Conservation (phyloP, 2,888 invertebrate genomes). For the Caenorhabditis sinica region DNA sequence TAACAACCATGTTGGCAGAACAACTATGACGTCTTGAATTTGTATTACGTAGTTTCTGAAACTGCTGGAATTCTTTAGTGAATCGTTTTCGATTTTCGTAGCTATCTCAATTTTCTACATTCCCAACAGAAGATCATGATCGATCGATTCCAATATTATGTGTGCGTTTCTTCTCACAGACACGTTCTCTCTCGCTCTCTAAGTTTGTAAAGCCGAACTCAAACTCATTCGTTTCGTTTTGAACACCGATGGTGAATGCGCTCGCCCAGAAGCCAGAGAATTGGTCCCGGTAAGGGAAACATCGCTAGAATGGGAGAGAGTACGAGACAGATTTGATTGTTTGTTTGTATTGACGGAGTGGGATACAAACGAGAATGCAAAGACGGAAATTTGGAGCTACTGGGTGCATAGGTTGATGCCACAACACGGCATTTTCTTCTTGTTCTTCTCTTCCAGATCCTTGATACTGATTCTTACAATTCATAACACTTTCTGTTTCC, state of each 20-base stretch:
- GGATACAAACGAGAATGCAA: conserved; percentile 27
- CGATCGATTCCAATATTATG: background rate
- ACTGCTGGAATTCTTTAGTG: no score
- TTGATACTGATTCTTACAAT: no score
- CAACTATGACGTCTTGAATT: background rate
- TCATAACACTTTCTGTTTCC: no score
- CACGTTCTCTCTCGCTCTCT: conserved; percentile 23
- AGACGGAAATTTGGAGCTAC: background rate
- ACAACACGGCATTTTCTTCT: background rate
- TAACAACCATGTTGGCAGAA: background rate
- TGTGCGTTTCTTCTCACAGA: conserved; percentile 17
- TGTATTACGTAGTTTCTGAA: background rate
- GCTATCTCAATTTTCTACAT: no score
- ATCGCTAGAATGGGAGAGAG: conserved; percentile 16
- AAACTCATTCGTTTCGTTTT: conserved; percentile 26
- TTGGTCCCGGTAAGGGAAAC: conserved; percentile 17
- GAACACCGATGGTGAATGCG: conserved; percentile 8
- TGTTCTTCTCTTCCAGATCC: background rate
- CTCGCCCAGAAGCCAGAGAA: conserved; percentile 17
- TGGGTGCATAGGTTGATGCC: conserved; percentile 16
- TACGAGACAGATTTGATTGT: conserved; percentile 51
- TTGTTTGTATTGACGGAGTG: conserved; percentile 54
- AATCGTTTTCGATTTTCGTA: background rate
- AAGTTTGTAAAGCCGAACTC: background rate
- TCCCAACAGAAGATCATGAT: background rate